Evolutionary conservation across 2,113 vertebrate species (phyloP).

Genomic region (Leucosticte australis): DNA sequence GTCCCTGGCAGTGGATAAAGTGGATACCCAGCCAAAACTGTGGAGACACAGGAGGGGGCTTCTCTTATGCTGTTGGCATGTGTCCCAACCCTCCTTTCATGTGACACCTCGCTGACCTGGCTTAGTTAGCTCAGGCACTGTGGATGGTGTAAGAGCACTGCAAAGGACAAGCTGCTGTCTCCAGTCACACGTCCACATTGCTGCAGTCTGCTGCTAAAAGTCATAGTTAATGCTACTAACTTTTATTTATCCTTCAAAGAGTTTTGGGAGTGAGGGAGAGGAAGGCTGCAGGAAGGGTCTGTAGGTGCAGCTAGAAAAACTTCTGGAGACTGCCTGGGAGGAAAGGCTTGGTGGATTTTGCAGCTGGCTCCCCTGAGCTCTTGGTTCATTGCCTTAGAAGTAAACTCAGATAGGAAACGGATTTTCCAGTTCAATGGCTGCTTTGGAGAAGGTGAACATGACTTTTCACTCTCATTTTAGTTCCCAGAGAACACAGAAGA

Average conservation of each 20-base stretch:
- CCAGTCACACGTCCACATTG: too few relatives aligned
- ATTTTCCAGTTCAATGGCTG: neutral
- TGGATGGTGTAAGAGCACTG: neutral
- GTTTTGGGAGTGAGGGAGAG: neutral
- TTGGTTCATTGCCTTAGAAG: neutral
- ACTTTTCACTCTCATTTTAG: neutral
- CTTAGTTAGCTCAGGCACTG: neutral
- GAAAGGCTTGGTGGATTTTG: neutral
- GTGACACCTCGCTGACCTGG: rapidly evolving
- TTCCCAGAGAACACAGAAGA: neutral
- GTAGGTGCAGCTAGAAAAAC: neutral
- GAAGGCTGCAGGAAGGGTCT: neutral
- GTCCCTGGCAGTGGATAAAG: rapidly evolving
- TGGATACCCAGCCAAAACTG: neutral
- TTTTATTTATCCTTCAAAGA: neutral
- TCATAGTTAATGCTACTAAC: neutral
- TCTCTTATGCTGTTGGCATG: neutral
- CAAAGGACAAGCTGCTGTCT: neutral
- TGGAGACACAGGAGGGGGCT: neutral
- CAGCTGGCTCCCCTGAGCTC: neutral
- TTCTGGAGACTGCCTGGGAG: neutral
- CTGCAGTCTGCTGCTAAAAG: neutral
- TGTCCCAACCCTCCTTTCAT: neutral
- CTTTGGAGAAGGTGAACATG: neutral
- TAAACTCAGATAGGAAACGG: neutral